Evolutionary conservation across 2,888 invertebrate species (phyloP).

Genomic region (Drosophila paucipuncta): DNA sequence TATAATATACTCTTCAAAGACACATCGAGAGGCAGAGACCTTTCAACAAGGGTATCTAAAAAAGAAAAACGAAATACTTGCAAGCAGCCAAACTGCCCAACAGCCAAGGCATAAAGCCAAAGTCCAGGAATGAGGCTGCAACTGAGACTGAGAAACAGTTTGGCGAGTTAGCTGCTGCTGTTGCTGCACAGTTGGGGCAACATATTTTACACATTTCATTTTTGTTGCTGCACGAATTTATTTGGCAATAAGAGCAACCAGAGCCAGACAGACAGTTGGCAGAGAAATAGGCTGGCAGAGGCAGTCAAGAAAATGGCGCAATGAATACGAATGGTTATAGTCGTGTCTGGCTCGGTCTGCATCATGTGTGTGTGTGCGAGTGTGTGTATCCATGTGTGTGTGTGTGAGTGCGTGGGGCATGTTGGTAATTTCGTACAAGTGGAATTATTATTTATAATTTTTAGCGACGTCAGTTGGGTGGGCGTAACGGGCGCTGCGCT

Average conservation of each 20-base stretch:
- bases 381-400: conserved; percentile 13
- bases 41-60: conserved; percentile 4
- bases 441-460: conserved; percentile 81
- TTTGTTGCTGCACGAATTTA: conserved; percentile 79
- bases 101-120: conserved; percentile 18
- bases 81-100: conserved; percentile 27
- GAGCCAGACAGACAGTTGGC: conserved; percentile 37
- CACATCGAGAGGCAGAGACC: not conserved
- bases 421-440: conserved; percentile 80
- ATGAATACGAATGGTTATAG: conserved; percentile 65
- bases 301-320: conserved; percentile 70
- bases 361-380: not conserved
- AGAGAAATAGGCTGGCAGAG: conserved; percentile 54
- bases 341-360: conserved; percentile 47
- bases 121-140: conserved; percentile 31
- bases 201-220: conserved; percentile 82
- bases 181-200: conserved; percentile 51
- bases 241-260: conserved; percentile 79
- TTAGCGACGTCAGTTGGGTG: conserved; percentile 78
- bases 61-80: conserved; percentile 12
- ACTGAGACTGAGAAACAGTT: conserved; percentile 29
- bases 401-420: conserved; percentile 58
- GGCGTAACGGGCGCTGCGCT: conserved; percentile 80
- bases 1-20: not conserved
- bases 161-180: not conserved